Evolutionary conservation across 2,797 vertebrate genomes (phyloP), one percentile per base, ranked within the genome.

Genomic region (Avahi laniger): DNA sequence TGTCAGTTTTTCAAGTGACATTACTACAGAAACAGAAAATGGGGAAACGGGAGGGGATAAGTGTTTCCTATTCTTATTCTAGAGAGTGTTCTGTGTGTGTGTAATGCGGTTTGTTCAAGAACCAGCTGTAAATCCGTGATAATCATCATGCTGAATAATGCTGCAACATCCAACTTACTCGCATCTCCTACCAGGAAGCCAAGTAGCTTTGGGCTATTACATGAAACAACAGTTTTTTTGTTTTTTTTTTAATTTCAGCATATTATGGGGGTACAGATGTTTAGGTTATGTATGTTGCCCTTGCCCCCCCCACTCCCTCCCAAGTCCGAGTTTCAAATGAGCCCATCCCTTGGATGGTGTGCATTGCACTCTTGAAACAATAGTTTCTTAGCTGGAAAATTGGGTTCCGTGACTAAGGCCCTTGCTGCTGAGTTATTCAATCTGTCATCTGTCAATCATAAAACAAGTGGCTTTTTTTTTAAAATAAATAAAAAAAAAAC

Each of bases 111-210:
- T 96, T 93, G 89, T 90, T 97, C 54, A 82, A 89, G 82, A 94
- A 97, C 97, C 97, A 97, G 95, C 95, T 98, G 95, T 96, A 98
- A 97, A 96, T n/a, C 95, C 94, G 94, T 17, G 96, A 97, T 92
- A 93, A 92, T 96, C 91, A 98, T 96, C 93, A 89, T 24, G 88
- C 94, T 92, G 97, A 96, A 97, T 96, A 97, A 97, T 72, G 89
- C 76, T 11, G 59, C 95, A 38, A 91, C 84, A 91, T 90, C 92
- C 91, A 95, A 81, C 96, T 95, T 76, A 90, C 85, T 95, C 91
- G 30, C 54, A 52, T 96, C 92, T 97, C 96, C 89, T 95, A 80
- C 70, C 92, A 97, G 87, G 95, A 95, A 97, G 80, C 95, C 95
- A 85, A 91, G 94, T 15, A 94, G 90, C 95, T 89, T 95, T 78